These are phyloP conservation scores for Polyergus mexicanus DNA, from an alignment of 1,140 invertebrate species.

Conservation along the genomic window DNA sequence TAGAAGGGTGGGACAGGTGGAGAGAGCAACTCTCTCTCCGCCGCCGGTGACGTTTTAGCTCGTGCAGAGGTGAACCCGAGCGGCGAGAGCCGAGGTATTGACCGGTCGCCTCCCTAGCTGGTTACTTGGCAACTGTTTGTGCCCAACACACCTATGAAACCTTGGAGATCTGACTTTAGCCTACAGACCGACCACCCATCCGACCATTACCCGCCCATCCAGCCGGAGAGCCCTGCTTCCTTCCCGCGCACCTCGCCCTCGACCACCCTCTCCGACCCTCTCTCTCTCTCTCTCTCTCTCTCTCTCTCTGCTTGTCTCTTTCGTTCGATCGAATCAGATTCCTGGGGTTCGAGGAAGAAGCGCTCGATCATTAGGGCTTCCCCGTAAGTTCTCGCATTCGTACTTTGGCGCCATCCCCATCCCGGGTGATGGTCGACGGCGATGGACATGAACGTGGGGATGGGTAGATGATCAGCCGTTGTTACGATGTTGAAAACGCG, in stretches of 20 bases:
- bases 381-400: conserved; percentile 79
- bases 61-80: conserved; percentile 79
- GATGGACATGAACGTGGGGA: background rate
- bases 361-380: conserved; percentile 81
- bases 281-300: conserved; percentile 6
- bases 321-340: conserved; percentile 78
- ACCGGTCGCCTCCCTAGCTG: conserved; percentile 82
- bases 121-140: conserved; percentile 82
- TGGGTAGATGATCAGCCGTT: conserved; percentile 26
- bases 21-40: conserved; percentile 78
- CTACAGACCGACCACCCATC: conserved; percentile 67
- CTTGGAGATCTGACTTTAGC: conserved; percentile 84
- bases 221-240: conserved; percentile 43
- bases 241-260: conserved; percentile 18
- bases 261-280: conserved; percentile 3
- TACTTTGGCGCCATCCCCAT: conserved; percentile 65
- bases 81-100: conserved; percentile 82
- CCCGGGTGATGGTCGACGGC: conserved; percentile 27
- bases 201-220: conserved; percentile 68
- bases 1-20: conserved; percentile 71
- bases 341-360: conserved; percentile 80
- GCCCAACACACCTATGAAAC: conserved; percentile 84
- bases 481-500: conserved; percentile 51
- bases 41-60: conserved; percentile 81
- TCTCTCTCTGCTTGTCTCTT: conserved; percentile 65